A percentile compares a stretch with the other conserved stretches of the same genome.
Evolutionary conservation across 2,797 vertebrate species (phyloP).

Genomic region (Pitangus sulphuratus): DNA sequence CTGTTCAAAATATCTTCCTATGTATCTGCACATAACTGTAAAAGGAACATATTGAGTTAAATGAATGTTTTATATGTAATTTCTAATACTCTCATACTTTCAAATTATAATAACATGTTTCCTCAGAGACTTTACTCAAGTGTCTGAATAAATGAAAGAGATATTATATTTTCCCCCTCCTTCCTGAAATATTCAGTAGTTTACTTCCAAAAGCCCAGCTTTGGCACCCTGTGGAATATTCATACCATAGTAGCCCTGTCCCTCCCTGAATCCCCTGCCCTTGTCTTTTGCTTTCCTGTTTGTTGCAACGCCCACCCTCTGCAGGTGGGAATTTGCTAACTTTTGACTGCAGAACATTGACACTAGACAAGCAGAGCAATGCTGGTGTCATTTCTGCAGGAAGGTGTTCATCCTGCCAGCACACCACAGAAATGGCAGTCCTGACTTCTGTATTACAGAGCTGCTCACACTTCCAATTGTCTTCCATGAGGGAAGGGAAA

Average conservation of each 20-base stretch:
- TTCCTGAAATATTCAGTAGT: background rate
- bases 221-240: background rate
- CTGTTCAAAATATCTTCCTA: background rate
- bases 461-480: background rate
- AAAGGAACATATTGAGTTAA: background rate
- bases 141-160: background rate
- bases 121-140: background rate
- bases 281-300: background rate
- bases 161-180: background rate
- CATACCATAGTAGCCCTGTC: accelerated
- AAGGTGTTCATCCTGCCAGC: background rate
- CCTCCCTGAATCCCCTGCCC: background rate
- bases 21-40: background rate
- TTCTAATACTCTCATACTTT: background rate
- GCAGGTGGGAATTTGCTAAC: background rate
- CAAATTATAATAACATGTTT: background rate
- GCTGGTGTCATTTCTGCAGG: background rate
- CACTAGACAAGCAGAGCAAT: background rate
- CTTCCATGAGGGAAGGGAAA: background rate
- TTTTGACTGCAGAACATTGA: background rate
- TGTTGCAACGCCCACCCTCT: background rate
- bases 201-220: background rate
- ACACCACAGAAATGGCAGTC: background rate
- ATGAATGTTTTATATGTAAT: background rate
- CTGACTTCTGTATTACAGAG: background rate